Base-by-base conservation (phyloP, 2,888 invertebrate species). In the Pachymerium ferrugineum region DNA sequence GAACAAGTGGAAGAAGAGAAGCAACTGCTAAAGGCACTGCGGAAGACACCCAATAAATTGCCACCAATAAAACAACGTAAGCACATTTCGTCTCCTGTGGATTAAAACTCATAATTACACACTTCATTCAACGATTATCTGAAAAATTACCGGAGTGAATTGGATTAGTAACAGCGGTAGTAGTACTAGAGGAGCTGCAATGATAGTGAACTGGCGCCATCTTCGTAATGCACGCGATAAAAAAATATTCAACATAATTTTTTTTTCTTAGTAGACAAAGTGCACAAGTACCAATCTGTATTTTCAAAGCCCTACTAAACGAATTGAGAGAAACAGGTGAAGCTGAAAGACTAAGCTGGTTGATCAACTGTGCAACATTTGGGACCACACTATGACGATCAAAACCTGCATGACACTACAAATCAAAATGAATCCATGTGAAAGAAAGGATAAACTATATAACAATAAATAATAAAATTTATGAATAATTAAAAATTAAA, bases 41-140 rank as follows among this genome's bases (percentile, higher is more conserved):
- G 30, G 77, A 77, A 25, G 74, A 72, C 75, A 77, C 74, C 77
- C 77, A 77, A 71, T 72, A 77, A 29, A 77, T 62, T 25, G 74
- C 74, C 73, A 77, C 77, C 2, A 77, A 12, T 22, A 76, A 33
- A 22, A 80, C 76, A 5, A 76, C 78, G 71, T 78, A 80, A 6
- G 78, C 80, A 74, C 79, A 80, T 74, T 76, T 76, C 14, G 77
- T 77, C 54, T 78, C 78, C 80, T 80, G 74, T 16, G 74, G 38
- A 54, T 12, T 29, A 67, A 72, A 74, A 73, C n/a, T n/a, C n/a
- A n/a, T n/a, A 74, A 67, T 73, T 38, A 74, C 35, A 8, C 33
- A 33, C 12, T 12, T 8, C 6, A 12, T n/a, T 3, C 38, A 38
- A 38, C 38, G 62, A 38, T 4, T 38, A 8, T 38, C 4, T 4